These are phyloP conservation scores for Solenopsis invicta DNA, from an alignment of 1,140 invertebrate species.

Conservation along the genomic window DNA sequence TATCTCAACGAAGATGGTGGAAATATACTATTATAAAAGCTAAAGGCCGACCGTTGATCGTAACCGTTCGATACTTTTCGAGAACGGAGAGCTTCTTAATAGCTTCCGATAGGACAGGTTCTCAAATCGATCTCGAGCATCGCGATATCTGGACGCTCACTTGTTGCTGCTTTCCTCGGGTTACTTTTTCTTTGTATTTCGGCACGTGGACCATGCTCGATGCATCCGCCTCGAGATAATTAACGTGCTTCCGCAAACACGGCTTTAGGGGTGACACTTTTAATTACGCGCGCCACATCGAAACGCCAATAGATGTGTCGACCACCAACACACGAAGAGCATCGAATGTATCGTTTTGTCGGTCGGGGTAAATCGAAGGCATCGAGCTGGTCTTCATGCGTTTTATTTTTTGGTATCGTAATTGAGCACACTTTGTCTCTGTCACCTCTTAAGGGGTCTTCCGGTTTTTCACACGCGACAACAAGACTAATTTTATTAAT, in stretches of 20 bases:
- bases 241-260: constrained; percentile 24
- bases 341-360: not conserved
- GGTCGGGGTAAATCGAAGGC: constrained; percentile 7
- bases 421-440: constrained; percentile 29
- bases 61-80: constrained; percentile 12
- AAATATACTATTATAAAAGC: not conserved
- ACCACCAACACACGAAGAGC: not conserved
- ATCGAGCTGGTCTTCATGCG: not conserved
- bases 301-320: not conserved
- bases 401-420: constrained; percentile 21
- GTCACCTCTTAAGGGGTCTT: not conserved
- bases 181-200: constrained; percentile 4
- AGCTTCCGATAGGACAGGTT: not conserved
- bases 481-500: too few species aligned
- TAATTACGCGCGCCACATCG: constrained; percentile 22
- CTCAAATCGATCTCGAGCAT: constrained; percentile 19
- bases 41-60: not conserved
- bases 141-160: constrained; percentile 41
- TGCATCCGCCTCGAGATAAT: constrained; percentile 20
- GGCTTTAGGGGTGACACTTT: constrained; percentile 13
- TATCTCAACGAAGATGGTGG: not conserved
- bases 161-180: constrained; percentile 52
- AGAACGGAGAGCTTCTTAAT: constrained; percentile 26
- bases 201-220: not conserved
- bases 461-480: too few species aligned